Conservation (phyloP, 1,140 invertebrate genomes). For the Andrena cerasifolii region DNA sequence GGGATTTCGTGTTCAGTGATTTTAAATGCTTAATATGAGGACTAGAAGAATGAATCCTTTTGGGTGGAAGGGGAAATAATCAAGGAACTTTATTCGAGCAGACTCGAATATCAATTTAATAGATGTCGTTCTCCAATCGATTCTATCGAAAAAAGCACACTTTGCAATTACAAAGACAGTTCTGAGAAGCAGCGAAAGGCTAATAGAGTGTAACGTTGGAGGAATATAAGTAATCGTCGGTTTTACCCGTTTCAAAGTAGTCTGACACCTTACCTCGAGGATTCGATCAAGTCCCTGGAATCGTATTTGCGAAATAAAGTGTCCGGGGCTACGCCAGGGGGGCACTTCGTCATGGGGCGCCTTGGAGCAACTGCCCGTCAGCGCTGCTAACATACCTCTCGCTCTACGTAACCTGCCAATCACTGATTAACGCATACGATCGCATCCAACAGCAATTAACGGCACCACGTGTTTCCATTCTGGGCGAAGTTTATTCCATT, state of each 20-base stretch:
- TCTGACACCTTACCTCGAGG: slow-evolving; percentile 34
- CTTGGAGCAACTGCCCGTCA: slow-evolving; percentile 59
- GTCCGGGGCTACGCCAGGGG: slow-evolving; percentile 24
- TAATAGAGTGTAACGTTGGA: not conserved
- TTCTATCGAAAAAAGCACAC: not conserved
- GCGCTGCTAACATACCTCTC: slow-evolving; percentile 43
- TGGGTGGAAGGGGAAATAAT: no score
- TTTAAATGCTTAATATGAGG: no score
- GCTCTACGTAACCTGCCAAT: slow-evolving; percentile 46
- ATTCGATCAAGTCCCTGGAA: not conserved
- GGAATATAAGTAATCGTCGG: not conserved
- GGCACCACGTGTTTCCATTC: not conserved
- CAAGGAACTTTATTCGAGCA: no score
- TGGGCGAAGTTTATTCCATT: not conserved
- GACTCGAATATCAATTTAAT: no score
- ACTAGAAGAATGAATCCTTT: no score
- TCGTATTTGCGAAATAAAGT: slow-evolving; percentile 24
- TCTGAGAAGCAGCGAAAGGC: not conserved
- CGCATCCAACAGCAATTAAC: slow-evolving; percentile 34
- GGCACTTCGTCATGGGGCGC: slow-evolving; percentile 56
- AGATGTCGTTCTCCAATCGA: not conserved
- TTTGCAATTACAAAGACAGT: not conserved
- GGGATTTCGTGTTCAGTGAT: no score
- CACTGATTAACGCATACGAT: slow-evolving; percentile 58
- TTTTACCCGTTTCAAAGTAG: not conserved